Conservation (phyloP, 1,140 invertebrate species). For the Brachionus sp. region DNA sequence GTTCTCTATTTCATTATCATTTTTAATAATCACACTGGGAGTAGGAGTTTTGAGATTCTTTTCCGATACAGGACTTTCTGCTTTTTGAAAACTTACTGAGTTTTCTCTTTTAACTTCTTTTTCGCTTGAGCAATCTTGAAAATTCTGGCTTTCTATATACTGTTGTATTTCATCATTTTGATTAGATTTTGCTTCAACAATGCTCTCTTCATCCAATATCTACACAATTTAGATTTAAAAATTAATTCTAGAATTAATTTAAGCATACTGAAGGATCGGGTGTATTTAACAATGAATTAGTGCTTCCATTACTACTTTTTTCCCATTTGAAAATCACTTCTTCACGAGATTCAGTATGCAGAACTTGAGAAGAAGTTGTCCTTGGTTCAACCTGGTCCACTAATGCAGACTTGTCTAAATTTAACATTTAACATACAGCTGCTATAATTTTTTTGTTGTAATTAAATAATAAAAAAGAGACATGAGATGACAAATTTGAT, state of each 20-base stretch:
- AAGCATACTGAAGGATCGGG: not conserved
- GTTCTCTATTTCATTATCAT: not conserved
- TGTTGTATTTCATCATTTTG: not conserved
- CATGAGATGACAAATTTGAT: too few relatives aligned
- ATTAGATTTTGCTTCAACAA: not conserved
- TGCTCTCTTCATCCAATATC: not conserved
- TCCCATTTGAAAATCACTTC: constrained; percentile 13
- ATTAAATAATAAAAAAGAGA: too few relatives aligned
- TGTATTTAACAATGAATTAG: not conserved
- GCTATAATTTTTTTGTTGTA: too few relatives aligned
- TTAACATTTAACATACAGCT: not conserved
- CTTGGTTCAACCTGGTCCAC: not conserved
- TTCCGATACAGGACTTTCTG: too few relatives aligned
- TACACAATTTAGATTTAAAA: not conserved
- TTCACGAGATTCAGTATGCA: not conserved
- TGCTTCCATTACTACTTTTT: constrained; percentile 23
- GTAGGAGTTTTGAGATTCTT: not conserved
- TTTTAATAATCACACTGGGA: not conserved
- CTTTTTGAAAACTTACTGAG: too few relatives aligned
- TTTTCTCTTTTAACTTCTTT: not conserved
- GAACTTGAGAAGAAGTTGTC: not conserved
- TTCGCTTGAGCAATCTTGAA: not conserved
- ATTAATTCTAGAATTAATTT: not conserved
- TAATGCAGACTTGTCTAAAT: not conserved
- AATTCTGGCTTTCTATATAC: not conserved